These are phyloP conservation scores for Seriola rivoliana DNA, from an alignment of 2,113 vertebrate genomes.

Conservation along the genomic window DNA sequence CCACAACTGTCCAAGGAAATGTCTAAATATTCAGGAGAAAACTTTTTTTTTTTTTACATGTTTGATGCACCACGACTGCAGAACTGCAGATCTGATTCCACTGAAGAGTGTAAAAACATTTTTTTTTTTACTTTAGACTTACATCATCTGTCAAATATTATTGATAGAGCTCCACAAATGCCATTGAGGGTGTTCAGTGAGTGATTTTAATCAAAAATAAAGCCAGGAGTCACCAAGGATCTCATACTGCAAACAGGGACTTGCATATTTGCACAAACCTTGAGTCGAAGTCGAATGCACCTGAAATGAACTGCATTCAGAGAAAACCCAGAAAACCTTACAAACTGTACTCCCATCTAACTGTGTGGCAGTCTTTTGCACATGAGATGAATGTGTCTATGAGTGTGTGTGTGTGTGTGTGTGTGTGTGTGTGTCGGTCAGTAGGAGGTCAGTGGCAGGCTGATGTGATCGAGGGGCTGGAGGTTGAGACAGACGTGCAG, in stretches of 20 bases:
- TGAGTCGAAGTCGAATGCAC: background rate
- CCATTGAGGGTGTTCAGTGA: background rate
- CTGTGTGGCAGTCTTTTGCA: background rate
- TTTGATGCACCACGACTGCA: background rate
- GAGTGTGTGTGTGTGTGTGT: background rate
- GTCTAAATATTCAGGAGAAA: background rate
- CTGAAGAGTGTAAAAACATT: background rate
- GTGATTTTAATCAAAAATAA: background rate
- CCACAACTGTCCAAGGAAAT: background rate
- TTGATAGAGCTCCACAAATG: background rate
- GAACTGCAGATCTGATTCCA: background rate
- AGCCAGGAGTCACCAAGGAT: background rate
- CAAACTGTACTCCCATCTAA: background rate
- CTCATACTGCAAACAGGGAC: background rate
- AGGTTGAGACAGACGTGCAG: conserved; percentile 47
- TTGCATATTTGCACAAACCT: background rate
- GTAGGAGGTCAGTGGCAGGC: conserved; percentile 49
- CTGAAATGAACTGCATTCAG: background rate
- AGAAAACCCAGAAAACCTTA: background rate
- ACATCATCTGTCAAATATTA: too few relatives aligned
- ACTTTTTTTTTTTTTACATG: background rate
- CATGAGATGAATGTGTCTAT: background rate
- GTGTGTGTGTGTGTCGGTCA: conserved; percentile 16
- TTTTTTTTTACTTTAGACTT: background rate
- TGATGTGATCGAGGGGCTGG: conserved; percentile 54